Evolutionary conservation across 2,797 vertebrate genomes (phyloP), one percentile per base, ranked within the genome.

Genomic region (Cirrhinus mrigala): DNA sequence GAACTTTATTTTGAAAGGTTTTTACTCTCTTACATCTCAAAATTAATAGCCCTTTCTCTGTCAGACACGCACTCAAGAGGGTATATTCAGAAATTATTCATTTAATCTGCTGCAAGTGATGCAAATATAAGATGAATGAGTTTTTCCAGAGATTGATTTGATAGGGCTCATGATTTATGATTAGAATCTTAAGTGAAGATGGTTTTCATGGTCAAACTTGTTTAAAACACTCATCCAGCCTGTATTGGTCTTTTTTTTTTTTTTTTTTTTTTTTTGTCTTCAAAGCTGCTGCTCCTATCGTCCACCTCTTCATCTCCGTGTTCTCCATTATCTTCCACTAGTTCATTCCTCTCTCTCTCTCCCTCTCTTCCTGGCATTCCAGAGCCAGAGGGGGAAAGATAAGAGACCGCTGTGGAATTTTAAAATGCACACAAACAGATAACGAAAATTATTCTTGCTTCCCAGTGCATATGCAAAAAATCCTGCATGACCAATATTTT

Each of bases 361-460:
- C 86, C 87, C 78, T 60, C 86, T 88, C 83, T 40, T 64, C 75
- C 87, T 86, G 86, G 89, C 92, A 93, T 94, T 94, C 93, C 92
- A 91, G 90, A 88, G 74, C 78, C 85, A 77, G 60, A 86, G 73
- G 81, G 71, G 22, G 62, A 79, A 88, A 91, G 93, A 95, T 94
- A 93, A 94, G 91, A 90, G 85, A 92, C 92, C 84, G 85, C 86
- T 29, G n/a, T 48, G 91, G 92, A 94, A 94, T 92, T 92, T 87
- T 60, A 73, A 74, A 86, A 74, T 9, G 18, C 24, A 58, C 24
- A 68, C 48, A 71, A 85, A 76, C 24, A 50, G 83, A 84, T 84
- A 68, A 44, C 18, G 0, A 33, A 69, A 84, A 69, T 18, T 40
- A 84, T 60, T 70, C 75, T 71, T 22, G 18, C 66, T 70, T 84